Evolutionary conservation across 2,888 invertebrate species (phyloP).

Genomic region (Encarsia formosa): DNA sequence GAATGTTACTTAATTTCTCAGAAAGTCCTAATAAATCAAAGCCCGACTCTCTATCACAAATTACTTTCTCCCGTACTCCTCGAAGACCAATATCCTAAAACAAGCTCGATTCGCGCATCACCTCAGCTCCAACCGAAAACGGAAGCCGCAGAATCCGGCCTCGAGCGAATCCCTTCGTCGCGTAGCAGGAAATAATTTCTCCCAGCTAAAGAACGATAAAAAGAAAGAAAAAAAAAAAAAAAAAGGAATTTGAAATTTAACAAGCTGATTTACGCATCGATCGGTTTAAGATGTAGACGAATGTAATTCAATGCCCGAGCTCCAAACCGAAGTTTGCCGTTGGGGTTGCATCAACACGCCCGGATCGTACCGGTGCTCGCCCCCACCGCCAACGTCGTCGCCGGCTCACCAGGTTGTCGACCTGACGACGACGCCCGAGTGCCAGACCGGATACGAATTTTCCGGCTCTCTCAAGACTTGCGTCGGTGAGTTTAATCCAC

Average conservation of each 20-base stretch:
- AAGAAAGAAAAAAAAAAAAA: not conserved
- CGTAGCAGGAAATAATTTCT: not conserved
- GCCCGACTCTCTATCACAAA: too few species aligned
- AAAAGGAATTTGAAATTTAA: not conserved
- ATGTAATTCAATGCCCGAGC: constrained; percentile 54
- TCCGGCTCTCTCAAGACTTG: constrained; percentile 5
- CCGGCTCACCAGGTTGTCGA: not conserved
- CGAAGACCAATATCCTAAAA: too few species aligned
- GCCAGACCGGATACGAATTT: constrained; percentile 19
- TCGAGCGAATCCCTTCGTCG: not conserved
- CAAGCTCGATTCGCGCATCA: too few species aligned
- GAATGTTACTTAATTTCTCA: too few species aligned
- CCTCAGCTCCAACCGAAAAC: not conserved
- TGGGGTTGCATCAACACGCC: constrained; percentile 56
- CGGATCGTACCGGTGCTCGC: constrained; percentile 53
- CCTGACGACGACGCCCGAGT: constrained; percentile 12
- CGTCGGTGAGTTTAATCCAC: constrained; percentile 21
- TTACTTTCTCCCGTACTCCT: too few species aligned
- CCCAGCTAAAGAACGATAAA: not conserved
- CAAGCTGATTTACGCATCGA: not conserved
- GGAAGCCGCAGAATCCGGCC: not conserved
- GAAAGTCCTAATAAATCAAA: too few species aligned
- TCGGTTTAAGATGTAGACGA: constrained; percentile 60
- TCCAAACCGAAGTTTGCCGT: constrained; percentile 45
- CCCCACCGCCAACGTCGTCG: constrained; percentile 12